phyloP scores from a whole-genome alignment of 2,888 invertebrate species.

The Lordiphosa fenestrarum region DNA sequence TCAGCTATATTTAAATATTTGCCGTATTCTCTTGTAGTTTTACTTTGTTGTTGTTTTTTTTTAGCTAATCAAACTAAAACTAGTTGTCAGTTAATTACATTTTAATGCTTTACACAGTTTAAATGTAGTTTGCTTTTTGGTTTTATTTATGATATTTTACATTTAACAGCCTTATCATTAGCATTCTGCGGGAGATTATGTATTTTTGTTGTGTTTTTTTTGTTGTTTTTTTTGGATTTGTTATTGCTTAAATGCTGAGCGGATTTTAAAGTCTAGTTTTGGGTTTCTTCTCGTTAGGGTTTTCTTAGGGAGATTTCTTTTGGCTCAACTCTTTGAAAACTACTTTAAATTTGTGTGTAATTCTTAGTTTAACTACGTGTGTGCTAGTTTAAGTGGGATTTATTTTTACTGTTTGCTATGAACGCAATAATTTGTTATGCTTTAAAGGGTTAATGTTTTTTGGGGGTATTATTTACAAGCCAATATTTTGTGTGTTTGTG shows the following conservation, averaged over 20 bases:
- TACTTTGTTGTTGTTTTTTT: slow-evolving; percentile 10
- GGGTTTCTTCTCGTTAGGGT: slow-evolving; percentile 44
- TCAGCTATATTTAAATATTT: slow-evolving; percentile 29
- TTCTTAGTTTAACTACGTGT: slow-evolving; percentile 13
- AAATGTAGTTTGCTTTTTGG: slow-evolving; percentile 37
- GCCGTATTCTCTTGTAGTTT: slow-evolving; percentile 32
- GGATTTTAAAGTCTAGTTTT: slow-evolving; percentile 41
- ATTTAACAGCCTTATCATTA: slow-evolving; percentile 79
- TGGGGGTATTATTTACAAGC: slow-evolving; percentile 59
- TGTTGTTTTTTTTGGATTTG: slow-evolving; percentile 21
- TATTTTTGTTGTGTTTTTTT: slow-evolving; percentile 15
- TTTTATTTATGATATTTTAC: slow-evolving; percentile 75
- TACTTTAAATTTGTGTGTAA: slow-evolving; percentile 20
- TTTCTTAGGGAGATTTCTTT: slow-evolving; percentile 33
- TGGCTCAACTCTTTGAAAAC: slow-evolving; percentile 51
- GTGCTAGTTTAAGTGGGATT: slow-evolving; percentile 10
- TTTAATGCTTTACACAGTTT: slow-evolving; percentile 65
- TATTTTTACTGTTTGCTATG: slow-evolving; percentile 37
- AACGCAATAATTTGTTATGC: slow-evolving; percentile 49
- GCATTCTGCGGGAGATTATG: slow-evolving; percentile 66
- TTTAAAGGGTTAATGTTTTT: slow-evolving; percentile 42
- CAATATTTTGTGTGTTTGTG: slow-evolving; percentile 45
- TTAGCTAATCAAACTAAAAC: slow-evolving; percentile 69
- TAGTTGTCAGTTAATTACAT: slow-evolving; percentile 67
- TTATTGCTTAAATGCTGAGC: slow-evolving; percentile 39